phyloP scores from a whole-genome alignment of 2,797 vertebrate genomes.

The Microctenopoma steveboyesi region DNA sequence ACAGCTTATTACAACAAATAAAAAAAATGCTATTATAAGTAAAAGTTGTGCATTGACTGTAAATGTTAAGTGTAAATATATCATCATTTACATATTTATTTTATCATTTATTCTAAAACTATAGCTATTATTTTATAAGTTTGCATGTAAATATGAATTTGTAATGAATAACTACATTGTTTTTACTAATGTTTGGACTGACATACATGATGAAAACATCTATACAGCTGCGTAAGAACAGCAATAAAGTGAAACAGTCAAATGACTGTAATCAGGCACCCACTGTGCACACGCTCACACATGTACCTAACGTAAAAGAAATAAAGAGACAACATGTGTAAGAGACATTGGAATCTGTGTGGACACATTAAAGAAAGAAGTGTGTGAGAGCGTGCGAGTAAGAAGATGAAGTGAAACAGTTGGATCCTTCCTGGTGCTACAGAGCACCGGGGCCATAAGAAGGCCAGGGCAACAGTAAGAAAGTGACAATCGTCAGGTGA shows the following conservation, averaged over 20 bases:
- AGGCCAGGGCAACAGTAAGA: slow-evolving; percentile 91
- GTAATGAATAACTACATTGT: no score
- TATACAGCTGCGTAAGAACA: no score
- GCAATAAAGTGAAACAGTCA: no score
- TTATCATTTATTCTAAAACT: no score
- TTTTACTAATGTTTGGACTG: no score
- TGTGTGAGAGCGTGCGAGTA: slow-evolving; percentile 5
- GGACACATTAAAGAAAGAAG: neutral
- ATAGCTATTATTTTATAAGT: no score
- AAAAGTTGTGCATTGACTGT: no score
- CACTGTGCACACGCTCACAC: no score
- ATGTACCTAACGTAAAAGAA: neutral
- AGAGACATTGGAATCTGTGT: slow-evolving; percentile 1
- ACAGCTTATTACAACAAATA: slow-evolving; percentile 56
- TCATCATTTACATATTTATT: no score
- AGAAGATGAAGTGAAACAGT: slow-evolving; percentile 43
- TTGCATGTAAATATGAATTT: no score
- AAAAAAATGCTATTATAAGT: neutral
- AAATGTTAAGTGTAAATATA: no score
- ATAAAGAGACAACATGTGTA: neutral
- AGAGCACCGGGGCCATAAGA: slow-evolving; percentile 83
- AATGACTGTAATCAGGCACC: no score
- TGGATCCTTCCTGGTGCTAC: slow-evolving; percentile 70
- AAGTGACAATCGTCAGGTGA: slow-evolving; percentile 98
- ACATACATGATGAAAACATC: neutral